phyloP scores from a whole-genome alignment of 2,888 invertebrate species.

The Bombylius major region DNA sequence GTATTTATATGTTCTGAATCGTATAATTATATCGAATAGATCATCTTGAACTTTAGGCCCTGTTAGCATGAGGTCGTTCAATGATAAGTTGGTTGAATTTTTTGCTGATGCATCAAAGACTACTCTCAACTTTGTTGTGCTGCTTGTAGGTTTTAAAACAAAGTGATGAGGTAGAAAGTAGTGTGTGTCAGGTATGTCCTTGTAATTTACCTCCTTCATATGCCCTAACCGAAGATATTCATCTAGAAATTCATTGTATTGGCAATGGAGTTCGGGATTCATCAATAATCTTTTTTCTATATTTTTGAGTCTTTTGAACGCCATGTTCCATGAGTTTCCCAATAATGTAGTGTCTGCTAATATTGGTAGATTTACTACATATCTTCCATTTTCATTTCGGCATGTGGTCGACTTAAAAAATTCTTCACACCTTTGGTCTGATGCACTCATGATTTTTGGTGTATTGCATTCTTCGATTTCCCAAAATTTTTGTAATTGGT shows the following conservation, averaged over 20 bases:
- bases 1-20: slow-evolving; percentile 4
- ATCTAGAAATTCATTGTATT: neutral
- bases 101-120: neutral
- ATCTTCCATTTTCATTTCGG: neutral
- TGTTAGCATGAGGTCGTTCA: neutral
- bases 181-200: neutral
- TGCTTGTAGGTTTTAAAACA: neutral
- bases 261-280: neutral
- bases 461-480: neutral
- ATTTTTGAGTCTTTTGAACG: neutral
- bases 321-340: neutral
- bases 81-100: neutral
- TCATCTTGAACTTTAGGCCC: slow-evolving; percentile 10
- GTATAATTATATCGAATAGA: neutral
- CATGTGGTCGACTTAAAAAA: neutral
- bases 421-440: neutral
- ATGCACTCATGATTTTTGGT: neutral
- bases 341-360: neutral
- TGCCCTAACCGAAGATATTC: neutral
- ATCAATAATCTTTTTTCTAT: neutral
- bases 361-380: neutral
- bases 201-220: neutral
- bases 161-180: neutral
- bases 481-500: neutral
- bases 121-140: neutral